Conservation (phyloP, 1,140 invertebrate genomes). For the Drosophila nebulosa region DNA sequence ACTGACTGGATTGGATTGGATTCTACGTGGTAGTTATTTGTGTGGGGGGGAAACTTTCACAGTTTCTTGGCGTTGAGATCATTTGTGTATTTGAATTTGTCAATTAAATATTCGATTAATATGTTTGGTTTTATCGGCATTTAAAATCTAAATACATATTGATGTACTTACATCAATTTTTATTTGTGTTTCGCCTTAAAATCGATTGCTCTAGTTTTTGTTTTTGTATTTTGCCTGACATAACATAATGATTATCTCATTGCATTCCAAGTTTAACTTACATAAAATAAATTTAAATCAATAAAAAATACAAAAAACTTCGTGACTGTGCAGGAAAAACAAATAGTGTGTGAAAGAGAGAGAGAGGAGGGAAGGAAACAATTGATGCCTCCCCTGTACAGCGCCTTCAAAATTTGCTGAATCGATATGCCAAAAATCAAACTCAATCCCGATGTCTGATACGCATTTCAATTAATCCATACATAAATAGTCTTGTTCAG, state of each 20-base stretch:
- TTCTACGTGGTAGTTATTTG: conserved; percentile 3
- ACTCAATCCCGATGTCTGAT: conserved; percentile 13
- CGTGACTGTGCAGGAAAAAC: conserved; percentile 69
- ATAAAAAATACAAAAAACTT: conserved; percentile 35
- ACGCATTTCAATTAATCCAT: conserved; percentile 55
- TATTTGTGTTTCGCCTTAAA: background rate
- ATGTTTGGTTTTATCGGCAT: too few species aligned
- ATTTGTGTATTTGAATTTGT: conserved; percentile 3
- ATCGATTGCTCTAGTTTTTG: conserved; percentile 8
- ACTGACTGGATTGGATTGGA: background rate
- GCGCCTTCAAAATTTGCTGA: conserved; percentile 43
- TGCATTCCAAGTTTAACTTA: conserved; percentile 33
- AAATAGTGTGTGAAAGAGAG: conserved; percentile 33
- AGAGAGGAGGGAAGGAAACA: background rate
- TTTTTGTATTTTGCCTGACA: conserved; percentile 28
- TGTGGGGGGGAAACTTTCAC: conserved; percentile 51
- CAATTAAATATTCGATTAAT: background rate
- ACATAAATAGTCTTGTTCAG: conserved; percentile 54
- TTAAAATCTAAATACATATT: background rate
- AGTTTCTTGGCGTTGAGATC: conserved; percentile 31
- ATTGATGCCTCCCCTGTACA: background rate
- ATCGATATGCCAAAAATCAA: conserved; percentile 59
- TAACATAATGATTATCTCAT: conserved; percentile 62
- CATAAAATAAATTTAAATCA: conserved; percentile 45
- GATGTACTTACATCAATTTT: background rate